A percentile compares a stretch with the other conserved stretches of the same genome.
phyloP scores from a whole-genome alignment of 2,797 vertebrate genomes.

The Siniperca undulata region DNA sequence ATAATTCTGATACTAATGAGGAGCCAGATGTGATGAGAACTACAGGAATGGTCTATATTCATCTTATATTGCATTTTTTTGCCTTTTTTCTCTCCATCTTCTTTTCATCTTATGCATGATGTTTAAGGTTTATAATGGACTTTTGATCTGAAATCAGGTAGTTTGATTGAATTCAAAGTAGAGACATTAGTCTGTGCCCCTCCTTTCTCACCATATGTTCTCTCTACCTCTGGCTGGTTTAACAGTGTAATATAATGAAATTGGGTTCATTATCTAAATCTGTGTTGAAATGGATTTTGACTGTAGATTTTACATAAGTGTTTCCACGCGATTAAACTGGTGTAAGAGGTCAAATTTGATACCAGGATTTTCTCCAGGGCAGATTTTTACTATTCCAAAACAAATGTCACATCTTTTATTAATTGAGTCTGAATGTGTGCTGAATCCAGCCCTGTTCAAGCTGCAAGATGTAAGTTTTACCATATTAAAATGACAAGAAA shows the following conservation, averaged over 20 bases:
- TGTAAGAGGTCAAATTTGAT: background rate
- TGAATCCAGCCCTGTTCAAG: background rate
- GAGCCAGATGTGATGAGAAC: slow-evolving; percentile 7
- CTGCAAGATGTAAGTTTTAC: too few species aligned
- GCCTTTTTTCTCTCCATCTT: background rate
- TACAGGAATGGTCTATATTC: background rate
- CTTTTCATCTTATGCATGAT: background rate
- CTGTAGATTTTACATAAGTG: background rate
- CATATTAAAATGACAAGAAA: background rate
- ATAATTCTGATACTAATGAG: slow-evolving; percentile 5
- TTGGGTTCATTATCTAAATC: slow-evolving; percentile 18
- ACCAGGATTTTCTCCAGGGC: background rate
- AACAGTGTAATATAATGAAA: slow-evolving; percentile 14
- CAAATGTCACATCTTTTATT: background rate
- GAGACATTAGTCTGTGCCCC: background rate
- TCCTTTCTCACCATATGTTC: slow-evolving; percentile 18
- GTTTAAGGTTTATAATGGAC: background rate
- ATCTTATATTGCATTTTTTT: background rate
- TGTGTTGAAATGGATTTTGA: slow-evolving; percentile 16
- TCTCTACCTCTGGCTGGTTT: slow-evolving; percentile 14
- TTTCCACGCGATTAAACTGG: background rate
- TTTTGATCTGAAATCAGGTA: background rate
- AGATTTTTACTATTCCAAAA: background rate
- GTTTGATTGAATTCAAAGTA: background rate
- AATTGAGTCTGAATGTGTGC: background rate